Evolutionary conservation across 2,888 invertebrate species (phyloP), one percentile per base, ranked within the genome.

Genomic region (Oscheius sp.): DNA sequence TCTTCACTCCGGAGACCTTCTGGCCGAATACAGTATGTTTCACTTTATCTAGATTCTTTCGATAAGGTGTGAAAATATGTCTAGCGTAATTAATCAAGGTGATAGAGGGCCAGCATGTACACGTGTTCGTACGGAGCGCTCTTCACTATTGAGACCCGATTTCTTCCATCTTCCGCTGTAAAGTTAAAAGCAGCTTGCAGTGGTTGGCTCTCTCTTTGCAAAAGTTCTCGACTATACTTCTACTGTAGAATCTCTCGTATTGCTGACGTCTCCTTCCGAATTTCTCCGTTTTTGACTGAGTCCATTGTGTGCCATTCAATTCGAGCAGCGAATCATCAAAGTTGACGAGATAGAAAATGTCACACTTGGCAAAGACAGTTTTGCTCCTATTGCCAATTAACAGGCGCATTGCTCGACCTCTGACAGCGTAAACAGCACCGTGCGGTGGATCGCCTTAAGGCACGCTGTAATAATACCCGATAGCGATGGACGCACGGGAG

Each of bases 391-490:
- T 58, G 33, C 35, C 29, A 32, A 50, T 63, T 63, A 63, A 50
- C 50, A 63, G 58, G 58, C 58, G 59, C 59, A n/a, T 32, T 32
- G 42, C 48, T 55, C 68, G 68, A 55, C 68, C 68, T 68, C 71
- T 60, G 62, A 51, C 71, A 62, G 60, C 71, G 71, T 72, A 72
- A 72, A 72, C 60, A 50, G 62, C 71, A 33, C 62, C 71, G 50
- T 59, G 60, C 71, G 60, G 53, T 72, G 65, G 62, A 37, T 68
- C 68, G 68, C 68, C 68, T 21, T 53, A 53, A 53, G 68, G 62
- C 63, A 35, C 73, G 81, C 78, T 81, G 81, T 81, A 81, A 81
- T 79, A 81, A 81, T 81, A 81, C 79, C 79, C 72, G 70, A 70
- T 68, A 68, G 68, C 68, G 53, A 68, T 68, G 68, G 55, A 53